These are phyloP conservation scores for Carassius auratus DNA, from an alignment of 2,113 vertebrate species.

Conservation along the genomic window DNA sequence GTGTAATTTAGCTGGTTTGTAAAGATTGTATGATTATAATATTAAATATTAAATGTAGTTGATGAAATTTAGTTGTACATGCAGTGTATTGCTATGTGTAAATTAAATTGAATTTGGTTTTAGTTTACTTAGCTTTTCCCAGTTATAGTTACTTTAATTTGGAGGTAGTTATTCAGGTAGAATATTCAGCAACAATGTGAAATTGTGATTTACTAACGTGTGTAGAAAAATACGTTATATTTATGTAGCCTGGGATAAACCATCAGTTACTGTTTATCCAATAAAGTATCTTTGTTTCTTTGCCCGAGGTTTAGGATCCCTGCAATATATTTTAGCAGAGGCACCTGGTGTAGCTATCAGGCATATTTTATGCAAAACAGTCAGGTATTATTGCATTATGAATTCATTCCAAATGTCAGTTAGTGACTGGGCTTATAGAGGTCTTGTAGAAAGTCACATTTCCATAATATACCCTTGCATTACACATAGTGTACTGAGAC, in stretches of 20 bases:
- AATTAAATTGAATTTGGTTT: not conserved
- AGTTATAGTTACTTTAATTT: not conserved
- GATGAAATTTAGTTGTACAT: too few relatives aligned
- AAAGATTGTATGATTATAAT: too few relatives aligned
- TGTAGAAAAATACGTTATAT: not conserved
- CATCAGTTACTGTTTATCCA: conserved; percentile 30
- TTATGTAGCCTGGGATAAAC: conserved; percentile 14
- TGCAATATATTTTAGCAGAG: conserved; percentile 48
- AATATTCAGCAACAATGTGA: not conserved
- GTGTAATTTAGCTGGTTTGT: not conserved
- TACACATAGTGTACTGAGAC: conserved; percentile 50
- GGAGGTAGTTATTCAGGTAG: not conserved
- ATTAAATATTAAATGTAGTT: too few relatives aligned
- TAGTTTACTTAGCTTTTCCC: not conserved
- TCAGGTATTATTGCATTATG: conserved; percentile 59
- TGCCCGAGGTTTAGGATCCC: conserved; percentile 31
- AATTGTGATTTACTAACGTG: not conserved
- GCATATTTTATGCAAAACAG: conserved; percentile 60
- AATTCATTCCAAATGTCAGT: conserved; percentile 61
- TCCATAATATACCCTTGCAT: conserved; percentile 59
- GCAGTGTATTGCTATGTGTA: not conserved
- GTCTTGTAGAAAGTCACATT: conserved; percentile 61
- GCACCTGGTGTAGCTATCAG: conserved; percentile 47
- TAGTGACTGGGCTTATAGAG: conserved; percentile 56
- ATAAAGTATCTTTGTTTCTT: conserved; percentile 19